phyloP scores from a whole-genome alignment of 2,113 vertebrate species.

The Smithornis capensis region DNA sequence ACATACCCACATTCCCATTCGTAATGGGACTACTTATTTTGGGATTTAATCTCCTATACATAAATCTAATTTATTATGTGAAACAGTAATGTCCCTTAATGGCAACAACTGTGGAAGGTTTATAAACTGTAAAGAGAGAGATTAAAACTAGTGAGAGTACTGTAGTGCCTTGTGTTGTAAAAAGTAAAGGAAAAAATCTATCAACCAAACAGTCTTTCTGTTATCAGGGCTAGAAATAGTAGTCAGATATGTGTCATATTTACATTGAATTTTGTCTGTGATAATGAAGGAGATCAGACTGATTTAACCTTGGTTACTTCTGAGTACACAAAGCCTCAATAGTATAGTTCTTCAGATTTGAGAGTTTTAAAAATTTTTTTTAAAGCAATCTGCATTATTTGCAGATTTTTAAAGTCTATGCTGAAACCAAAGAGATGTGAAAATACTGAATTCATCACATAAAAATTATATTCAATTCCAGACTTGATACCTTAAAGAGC shows the following conservation, averaged over 20 bases:
- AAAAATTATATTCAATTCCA: not conserved
- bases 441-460: not conserved
- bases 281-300: not conserved
- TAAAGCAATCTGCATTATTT: not conserved
- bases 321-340: not conserved
- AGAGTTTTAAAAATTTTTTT: not conserved
- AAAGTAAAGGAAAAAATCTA: not conserved
- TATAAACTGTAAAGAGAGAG: not conserved
- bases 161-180: not conserved
- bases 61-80: not conserved
- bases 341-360: not conserved
- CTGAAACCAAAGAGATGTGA: not conserved
- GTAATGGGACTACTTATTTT: not conserved
- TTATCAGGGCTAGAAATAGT: not conserved
- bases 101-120: not conserved
- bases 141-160: not conserved
- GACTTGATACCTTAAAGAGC: not conserved
- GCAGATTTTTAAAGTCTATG: not conserved
- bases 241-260: not conserved
- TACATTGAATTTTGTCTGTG: not conserved
- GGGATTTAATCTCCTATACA: not conserved
- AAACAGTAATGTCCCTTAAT: not conserved
- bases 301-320: not conserved
- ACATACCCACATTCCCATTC: not conserved
- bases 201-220: not conserved